Conservation (phyloP, 2,888 invertebrate species). For the Aporophyla lueneburgensis region DNA sequence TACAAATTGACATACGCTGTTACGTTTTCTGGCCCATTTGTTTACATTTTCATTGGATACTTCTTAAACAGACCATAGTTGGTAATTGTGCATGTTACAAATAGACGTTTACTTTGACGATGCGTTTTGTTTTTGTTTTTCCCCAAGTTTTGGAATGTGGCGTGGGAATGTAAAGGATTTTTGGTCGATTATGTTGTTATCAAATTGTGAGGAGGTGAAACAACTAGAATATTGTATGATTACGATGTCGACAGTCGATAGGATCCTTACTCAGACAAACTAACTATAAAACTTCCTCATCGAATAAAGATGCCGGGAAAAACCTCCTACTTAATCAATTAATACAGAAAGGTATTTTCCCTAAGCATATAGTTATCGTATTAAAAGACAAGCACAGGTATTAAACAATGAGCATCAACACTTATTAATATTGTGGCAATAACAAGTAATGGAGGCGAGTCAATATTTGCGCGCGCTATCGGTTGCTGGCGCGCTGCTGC, state of each 20-base stretch:
- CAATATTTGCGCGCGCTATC: slow-evolving; percentile 67
- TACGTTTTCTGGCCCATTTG: not conserved
- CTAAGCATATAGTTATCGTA: slow-evolving; percentile 30
- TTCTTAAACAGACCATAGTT: not conserved
- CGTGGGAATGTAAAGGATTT: slow-evolving; percentile 31
- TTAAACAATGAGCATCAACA: slow-evolving; percentile 44
- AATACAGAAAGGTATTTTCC: slow-evolving; percentile 24
- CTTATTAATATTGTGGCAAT: slow-evolving; percentile 37
- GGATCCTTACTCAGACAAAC: not conserved
- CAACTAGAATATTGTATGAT: not conserved
- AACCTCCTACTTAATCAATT: not conserved
- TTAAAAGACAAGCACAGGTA: slow-evolving; percentile 36
- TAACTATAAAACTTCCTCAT: not conserved
- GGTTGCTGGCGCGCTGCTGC: slow-evolving; percentile 53
- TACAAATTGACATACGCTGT: no score
- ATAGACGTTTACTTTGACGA: slow-evolving; percentile 52
- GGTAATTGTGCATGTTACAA: slow-evolving; percentile 50
- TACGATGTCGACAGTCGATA: not conserved
- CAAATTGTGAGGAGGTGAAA: not conserved
- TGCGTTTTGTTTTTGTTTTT: slow-evolving; percentile 51
- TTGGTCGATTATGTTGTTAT: slow-evolving; percentile 32
- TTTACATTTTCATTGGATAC: not conserved
- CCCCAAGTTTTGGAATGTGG: slow-evolving; percentile 32
- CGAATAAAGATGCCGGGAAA: not conserved
- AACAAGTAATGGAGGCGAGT: slow-evolving; percentile 49